These are phyloP conservation scores for Callaeas wilsoni DNA, from an alignment of 2,113 vertebrate species.

Conservation along the genomic window DNA sequence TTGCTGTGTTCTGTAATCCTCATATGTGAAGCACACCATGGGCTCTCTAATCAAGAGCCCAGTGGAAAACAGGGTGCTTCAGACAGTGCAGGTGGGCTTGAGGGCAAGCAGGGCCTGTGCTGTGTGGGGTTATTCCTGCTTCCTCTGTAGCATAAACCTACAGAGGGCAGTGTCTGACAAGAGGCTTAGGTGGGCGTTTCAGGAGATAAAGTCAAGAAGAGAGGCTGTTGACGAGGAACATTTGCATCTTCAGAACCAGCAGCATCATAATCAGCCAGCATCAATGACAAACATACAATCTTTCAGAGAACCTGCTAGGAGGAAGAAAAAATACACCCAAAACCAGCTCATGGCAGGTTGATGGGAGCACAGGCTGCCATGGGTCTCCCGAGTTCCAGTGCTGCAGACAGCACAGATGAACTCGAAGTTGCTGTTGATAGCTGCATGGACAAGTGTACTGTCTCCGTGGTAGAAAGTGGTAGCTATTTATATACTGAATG, in stretches of 20 bases:
- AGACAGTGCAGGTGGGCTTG: not conserved
- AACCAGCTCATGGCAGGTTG: not conserved
- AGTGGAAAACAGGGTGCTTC: not conserved
- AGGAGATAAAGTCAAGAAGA: not conserved
- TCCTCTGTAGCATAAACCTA: not conserved
- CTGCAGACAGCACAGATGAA: not conserved
- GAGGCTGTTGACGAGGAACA: not conserved
- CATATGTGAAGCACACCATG: not conserved
- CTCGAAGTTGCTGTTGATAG: not conserved
- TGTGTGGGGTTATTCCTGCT: not conserved
- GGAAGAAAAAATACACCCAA: not conserved
- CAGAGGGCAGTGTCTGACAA: conserved; percentile 16
- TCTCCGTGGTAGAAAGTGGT: not conserved
- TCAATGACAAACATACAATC: not conserved
- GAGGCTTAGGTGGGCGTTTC: not conserved
- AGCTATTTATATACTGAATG: conserved; percentile 41
- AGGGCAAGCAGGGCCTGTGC: fast-evolving
- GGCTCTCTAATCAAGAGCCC: not conserved
- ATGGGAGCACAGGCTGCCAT: fast-evolving
- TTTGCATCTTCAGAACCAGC: not conserved
- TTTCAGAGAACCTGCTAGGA: not conserved
- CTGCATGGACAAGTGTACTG: not conserved
- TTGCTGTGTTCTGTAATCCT: not conserved
- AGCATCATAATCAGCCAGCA: not conserved
- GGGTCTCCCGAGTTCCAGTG: not conserved